Conservation (phyloP, 1,140 invertebrate genomes). For the Heliconius hewitsoni region DNA sequence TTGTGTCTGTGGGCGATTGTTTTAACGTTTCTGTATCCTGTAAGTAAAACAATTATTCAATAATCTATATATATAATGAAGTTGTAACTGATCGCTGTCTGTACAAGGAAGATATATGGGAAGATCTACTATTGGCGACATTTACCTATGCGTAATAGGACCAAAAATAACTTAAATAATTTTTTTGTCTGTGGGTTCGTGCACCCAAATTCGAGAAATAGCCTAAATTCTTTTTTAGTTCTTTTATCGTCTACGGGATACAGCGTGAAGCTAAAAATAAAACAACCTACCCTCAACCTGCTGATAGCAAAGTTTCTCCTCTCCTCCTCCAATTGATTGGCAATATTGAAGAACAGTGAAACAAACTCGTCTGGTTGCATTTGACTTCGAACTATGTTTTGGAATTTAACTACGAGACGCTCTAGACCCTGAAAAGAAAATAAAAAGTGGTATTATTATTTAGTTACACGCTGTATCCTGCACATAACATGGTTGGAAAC, state of each 20-base stretch:
- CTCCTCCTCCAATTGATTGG: slow-evolving; percentile 73
- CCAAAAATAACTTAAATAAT: too few relatives aligned
- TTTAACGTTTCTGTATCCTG: slow-evolving; percentile 76
- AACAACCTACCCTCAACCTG: slow-evolving; percentile 59
- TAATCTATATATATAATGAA: background rate
- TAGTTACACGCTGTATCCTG: background rate
- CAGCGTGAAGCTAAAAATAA: background rate
- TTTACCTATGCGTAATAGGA: too few relatives aligned
- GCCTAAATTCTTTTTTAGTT: too few relatives aligned
- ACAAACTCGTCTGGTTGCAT: slow-evolving; percentile 77
- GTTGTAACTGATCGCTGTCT: background rate
- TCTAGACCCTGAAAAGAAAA: slow-evolving; percentile 64
- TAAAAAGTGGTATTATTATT: background rate
- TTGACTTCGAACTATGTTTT: slow-evolving; percentile 49
- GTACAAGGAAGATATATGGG: too few relatives aligned
- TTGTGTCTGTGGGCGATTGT: slow-evolving; percentile 77
- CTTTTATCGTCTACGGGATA: too few relatives aligned
- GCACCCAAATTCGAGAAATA: too few relatives aligned
- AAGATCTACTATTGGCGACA: too few relatives aligned
- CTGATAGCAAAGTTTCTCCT: slow-evolving; percentile 69
- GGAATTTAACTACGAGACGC: slow-evolving; percentile 68
- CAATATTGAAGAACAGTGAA: slow-evolving; percentile 73
- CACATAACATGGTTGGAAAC: too few relatives aligned
- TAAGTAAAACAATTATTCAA: background rate
- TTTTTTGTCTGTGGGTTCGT: too few relatives aligned